Evolutionary conservation across 2,888 invertebrate species (phyloP).

Genomic region (Patella depressa): DNA sequence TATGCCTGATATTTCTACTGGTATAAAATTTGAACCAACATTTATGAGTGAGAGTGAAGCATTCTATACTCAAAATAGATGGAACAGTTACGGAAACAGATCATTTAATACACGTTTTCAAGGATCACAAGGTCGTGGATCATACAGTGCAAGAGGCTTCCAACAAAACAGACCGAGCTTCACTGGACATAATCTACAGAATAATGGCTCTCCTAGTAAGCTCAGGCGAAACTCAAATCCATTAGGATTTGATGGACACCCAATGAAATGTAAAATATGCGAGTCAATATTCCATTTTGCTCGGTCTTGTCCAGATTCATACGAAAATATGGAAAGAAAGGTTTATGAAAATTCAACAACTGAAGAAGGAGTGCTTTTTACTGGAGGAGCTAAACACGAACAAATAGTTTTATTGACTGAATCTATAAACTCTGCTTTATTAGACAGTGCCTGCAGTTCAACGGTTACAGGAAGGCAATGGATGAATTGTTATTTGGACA

Average conservation of each 20-base stretch:
- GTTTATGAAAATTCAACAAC: neutral
- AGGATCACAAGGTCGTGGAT: no score
- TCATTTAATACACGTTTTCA: no score
- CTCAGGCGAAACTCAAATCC: constrained; percentile 15
- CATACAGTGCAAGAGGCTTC: no score
- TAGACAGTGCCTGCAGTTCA: constrained; percentile 6
- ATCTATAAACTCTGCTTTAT: constrained; percentile 11
- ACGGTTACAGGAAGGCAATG: neutral
- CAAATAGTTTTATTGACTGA: neutral
- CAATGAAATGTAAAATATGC: constrained; percentile 18
- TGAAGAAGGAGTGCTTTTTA: constrained; percentile 13
- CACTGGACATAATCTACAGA: no score
- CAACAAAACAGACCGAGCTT: no score
- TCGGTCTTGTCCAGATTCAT: constrained; percentile 17
- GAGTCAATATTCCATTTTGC: constrained; percentile 14
- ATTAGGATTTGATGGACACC: constrained; percentile 29
- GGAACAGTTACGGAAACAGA: neutral
- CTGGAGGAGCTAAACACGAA: neutral
- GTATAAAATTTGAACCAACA: constrained; percentile 26
- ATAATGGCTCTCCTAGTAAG: no score
- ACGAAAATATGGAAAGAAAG: constrained; percentile 13
- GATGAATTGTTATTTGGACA: constrained; percentile 8
- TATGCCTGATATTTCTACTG: constrained; percentile 3
- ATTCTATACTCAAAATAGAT: neutral
- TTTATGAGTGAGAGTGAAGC: constrained; percentile 22